phyloP scores from a whole-genome alignment of 1,140 invertebrate genomes.

The Propsilocerus akamusi region DNA sequence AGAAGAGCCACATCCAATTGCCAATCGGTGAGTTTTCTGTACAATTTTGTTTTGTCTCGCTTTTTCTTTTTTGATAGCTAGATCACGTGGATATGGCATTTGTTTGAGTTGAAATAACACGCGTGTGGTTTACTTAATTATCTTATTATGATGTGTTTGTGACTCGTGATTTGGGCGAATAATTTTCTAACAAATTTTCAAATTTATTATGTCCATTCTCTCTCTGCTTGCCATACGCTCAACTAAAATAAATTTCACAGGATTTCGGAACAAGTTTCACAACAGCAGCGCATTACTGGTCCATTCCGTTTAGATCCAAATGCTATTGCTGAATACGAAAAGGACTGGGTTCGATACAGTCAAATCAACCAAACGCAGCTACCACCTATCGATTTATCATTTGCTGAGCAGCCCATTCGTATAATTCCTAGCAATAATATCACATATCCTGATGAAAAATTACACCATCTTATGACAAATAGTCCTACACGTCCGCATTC shows the following conservation, averaged over 20 bases:
- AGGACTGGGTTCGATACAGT: slow-evolving; percentile 19
- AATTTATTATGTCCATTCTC: too few species aligned
- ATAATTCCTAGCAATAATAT: slow-evolving; percentile 22
- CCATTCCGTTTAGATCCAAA: slow-evolving; percentile 51
- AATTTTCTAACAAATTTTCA: too few species aligned
- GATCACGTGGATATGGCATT: neutral
- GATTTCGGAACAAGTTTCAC: neutral
- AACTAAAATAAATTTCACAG: too few species aligned
- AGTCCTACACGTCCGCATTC: slow-evolving; percentile 9
- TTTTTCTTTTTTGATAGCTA: neutral
- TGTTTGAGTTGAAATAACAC: neutral
- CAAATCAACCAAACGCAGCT: slow-evolving; percentile 23
- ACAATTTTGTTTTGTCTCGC: neutral
- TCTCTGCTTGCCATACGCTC: too few species aligned
- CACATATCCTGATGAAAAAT: slow-evolving; percentile 28
- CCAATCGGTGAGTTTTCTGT: neutral
- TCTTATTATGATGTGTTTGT: too few species aligned
- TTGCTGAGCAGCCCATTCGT: slow-evolving; percentile 31
- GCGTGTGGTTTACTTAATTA: too few species aligned
- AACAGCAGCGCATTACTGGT: slow-evolving; percentile 27
- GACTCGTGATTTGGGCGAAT: too few species aligned
- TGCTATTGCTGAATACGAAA: slow-evolving; percentile 40
- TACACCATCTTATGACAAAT: slow-evolving; percentile 21
- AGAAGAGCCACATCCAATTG: slow-evolving; percentile 11
- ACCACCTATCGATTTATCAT: slow-evolving; percentile 27